Conservation (phyloP, 2,113 vertebrate genomes). For the Phaetusa simplex region DNA sequence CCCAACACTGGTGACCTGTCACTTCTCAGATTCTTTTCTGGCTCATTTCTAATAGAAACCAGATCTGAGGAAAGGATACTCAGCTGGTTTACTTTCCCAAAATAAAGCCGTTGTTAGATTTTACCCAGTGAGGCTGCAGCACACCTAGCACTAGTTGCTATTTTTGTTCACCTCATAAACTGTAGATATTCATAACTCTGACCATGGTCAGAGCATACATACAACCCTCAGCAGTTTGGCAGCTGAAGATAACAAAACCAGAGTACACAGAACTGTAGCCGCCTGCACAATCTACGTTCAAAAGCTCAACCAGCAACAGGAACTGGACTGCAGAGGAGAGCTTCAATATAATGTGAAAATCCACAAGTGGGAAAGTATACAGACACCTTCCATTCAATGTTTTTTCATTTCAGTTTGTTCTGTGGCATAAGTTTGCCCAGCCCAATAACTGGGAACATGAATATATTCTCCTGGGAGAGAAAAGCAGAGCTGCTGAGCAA, state of each 20-base stretch:
- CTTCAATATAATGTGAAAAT: background rate
- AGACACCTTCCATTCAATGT: background rate
- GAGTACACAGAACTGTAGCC: background rate
- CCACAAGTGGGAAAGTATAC: background rate
- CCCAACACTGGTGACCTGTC: background rate
- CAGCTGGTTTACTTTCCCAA: background rate
- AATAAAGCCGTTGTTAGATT: background rate
- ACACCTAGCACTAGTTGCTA: background rate
- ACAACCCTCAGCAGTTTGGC: background rate
- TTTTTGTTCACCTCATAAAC: background rate
- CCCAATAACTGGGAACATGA: background rate
- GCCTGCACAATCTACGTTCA: accelerated
- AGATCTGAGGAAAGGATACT: background rate
- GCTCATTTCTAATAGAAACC: background rate
- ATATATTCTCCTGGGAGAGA: background rate
- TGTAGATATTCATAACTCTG: background rate
- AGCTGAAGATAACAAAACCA: background rate
- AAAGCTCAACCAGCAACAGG: background rate
- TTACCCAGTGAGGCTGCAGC: background rate
- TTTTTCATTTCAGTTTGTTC: background rate
- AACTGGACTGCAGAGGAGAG: background rate
- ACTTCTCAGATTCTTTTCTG: background rate
- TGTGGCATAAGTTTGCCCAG: background rate
- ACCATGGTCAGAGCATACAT: background rate
- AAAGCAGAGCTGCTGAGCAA: background rate